phyloP scores from a whole-genome alignment of 2,888 invertebrate species.

The Micropterix aruncella region DNA sequence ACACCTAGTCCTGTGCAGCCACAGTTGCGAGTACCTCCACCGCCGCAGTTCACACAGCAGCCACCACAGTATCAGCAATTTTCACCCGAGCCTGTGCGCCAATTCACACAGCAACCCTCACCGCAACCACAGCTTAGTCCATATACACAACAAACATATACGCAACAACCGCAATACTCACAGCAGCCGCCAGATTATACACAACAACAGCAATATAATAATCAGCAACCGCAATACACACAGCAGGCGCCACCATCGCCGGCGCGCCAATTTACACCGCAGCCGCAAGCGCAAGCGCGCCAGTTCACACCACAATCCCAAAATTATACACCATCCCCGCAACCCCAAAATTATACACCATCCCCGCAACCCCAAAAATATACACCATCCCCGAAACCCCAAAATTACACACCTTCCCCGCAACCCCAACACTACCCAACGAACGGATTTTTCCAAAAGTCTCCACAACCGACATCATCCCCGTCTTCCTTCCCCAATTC shows the following conservation, averaged over 20 bases:
- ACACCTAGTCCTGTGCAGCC: conserved; percentile 28
- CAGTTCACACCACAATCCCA: neutral
- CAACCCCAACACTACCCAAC: too few relatives aligned
- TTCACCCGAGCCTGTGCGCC: conserved; percentile 15
- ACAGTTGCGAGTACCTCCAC: conserved; percentile 28
- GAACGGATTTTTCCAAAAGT: conserved; percentile 9
- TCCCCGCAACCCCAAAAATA: conserved; percentile 13
- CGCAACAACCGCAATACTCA: conserved; percentile 16
- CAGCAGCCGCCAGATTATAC: conserved; percentile 9
- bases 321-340: conserved; percentile 11
- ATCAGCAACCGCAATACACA: neutral
- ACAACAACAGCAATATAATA: neutral
- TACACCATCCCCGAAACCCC: neutral
- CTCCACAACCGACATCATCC: conserved; percentile 14
- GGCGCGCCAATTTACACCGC: neutral
- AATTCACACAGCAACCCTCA: conserved; percentile 28
- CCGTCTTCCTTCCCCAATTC: conserved; percentile 14
- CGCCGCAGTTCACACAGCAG: conserved; percentile 26
- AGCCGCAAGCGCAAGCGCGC: neutral
- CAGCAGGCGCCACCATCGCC: neutral
- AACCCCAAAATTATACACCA: conserved; percentile 4
- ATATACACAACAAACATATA: conserved; percentile 14
- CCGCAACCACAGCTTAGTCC: conserved; percentile 16
- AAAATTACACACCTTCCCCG: neutral
- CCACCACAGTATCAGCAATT: conserved; percentile 20